Conservation (phyloP, 2,888 invertebrate genomes). For the Acleris holmiana region DNA sequence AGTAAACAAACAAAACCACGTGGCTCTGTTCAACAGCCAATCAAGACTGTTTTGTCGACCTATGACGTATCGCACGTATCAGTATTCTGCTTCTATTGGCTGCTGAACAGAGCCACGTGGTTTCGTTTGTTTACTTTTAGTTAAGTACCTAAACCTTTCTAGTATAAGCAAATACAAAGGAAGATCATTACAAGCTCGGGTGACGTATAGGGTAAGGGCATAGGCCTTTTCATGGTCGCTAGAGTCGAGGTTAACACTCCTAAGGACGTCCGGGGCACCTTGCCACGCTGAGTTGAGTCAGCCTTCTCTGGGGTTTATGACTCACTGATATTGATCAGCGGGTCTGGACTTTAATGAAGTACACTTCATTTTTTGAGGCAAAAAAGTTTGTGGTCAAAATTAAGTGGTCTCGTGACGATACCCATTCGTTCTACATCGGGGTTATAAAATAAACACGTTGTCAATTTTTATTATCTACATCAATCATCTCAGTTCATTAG, state of each 20-base stretch:
- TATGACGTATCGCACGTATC: too few species aligned
- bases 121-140: too few species aligned
- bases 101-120: too few species aligned
- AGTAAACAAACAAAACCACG: too few species aligned
- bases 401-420: constrained; percentile 21
- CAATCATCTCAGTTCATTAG: constrained; percentile 20
- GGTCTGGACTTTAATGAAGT: constrained; percentile 15
- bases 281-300: constrained; percentile 42
- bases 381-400: constrained; percentile 21
- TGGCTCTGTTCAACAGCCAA: too few species aligned
- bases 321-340: constrained; percentile 50
- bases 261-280: constrained; percentile 43
- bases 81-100: too few species aligned
- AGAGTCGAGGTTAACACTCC: constrained; percentile 54
- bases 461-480: constrained; percentile 11
- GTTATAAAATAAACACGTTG: constrained; percentile 18
- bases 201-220: constrained; percentile 42
- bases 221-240: constrained; percentile 60
- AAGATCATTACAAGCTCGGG: constrained; percentile 43
- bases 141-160: too few species aligned
- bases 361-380: constrained; percentile 18
- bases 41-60: too few species aligned
- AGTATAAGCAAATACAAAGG: constrained; percentile 5
- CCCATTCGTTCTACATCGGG: constrained; percentile 21
- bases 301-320: constrained; percentile 50